Evolutionary conservation across 1,140 invertebrate species (phyloP), one percentile per base, ranked within the genome.

Genomic region (Apis laboriosa): DNA sequence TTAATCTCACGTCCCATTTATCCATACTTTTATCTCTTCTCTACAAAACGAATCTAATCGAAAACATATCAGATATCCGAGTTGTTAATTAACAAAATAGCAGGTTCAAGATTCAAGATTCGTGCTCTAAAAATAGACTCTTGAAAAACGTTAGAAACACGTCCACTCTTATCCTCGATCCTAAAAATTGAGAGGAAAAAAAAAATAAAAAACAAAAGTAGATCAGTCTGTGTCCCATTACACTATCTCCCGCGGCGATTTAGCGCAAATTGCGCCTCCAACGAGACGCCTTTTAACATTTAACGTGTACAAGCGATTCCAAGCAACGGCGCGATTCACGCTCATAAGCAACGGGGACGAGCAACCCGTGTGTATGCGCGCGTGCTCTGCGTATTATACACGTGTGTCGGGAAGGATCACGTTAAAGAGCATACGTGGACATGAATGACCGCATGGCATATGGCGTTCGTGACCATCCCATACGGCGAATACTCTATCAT

Each of bases 361-460:
- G 75, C 49, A 34, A 64, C 58, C 71, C 72, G 76, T 80, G 56
- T 74, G 34, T 28, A 58, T 28, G 53, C 58, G 55, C 56, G 72
- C 55, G 72, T 58, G 56, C 24, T 21, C 51, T 43, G 7, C 5
- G 11, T 19, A 43, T 43, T 43, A 15, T 28, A 24, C 71, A 60
- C 71, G 51, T 71, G 56, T 34, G 72, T 74, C 70, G 68, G 51
- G 43, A 72, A 68, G 67, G 70, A 13, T 55, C 74, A 84, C 85
- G 77, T 67, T 51, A 17, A 34, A 43, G 34, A 43, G 21, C 63
- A 67, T 80, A 88, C 86, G 83, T 77, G 72, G 83, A 83, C 63
- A 88, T 85, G 86, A 88, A 87, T 80, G 86, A 87, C 83, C 76
- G 77, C 76, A 43, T 56, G 64, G 76, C 83, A 84, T 84, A 84